Evolutionary conservation across 2,888 invertebrate genomes (phyloP).

Genomic region (Cheilosia scutellata): DNA sequence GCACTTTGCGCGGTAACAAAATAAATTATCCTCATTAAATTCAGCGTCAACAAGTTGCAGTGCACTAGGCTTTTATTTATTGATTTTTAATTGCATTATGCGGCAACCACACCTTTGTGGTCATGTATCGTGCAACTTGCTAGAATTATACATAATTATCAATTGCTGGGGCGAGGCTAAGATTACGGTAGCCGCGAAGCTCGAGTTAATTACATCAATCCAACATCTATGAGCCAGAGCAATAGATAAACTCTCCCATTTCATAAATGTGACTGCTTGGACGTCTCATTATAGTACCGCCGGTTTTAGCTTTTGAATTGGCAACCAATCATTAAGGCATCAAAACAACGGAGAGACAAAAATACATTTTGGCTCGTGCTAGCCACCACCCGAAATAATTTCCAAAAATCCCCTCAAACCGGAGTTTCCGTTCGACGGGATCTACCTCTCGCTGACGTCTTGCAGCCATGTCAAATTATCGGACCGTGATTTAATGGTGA

Average conservation of each 20-base stretch:
- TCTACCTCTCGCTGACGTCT: constrained; percentile 53
- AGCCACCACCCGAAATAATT: constrained; percentile 43
- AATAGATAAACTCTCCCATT: constrained; percentile 38
- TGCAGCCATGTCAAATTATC: constrained; percentile 53
- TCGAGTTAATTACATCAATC: constrained; percentile 52
- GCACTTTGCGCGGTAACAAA: neutral
- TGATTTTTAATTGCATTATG: constrained; percentile 69
- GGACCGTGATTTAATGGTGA: constrained; percentile 73
- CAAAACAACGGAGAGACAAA: constrained; percentile 20
- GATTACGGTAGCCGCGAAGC: constrained; percentile 58
- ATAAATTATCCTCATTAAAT: constrained; percentile 47
- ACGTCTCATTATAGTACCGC: constrained; percentile 8
- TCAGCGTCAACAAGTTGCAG: constrained; percentile 49
- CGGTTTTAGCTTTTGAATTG: constrained; percentile 16
- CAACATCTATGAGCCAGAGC: constrained; percentile 22
- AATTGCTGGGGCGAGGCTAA: constrained; percentile 45
- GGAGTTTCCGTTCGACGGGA: constrained; percentile 38
- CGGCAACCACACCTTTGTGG: constrained; percentile 47
- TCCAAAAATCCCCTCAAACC: constrained; percentile 28
- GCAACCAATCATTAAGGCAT: constrained; percentile 49
- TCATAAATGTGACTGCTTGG: constrained; percentile 11
- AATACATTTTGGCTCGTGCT: constrained; percentile 68
- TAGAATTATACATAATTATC: constrained; percentile 47
- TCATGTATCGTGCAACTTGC: constrained; percentile 35
- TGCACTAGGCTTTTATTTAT: constrained; percentile 54